Evolutionary conservation across 2,888 invertebrate genomes (phyloP), one percentile per base, ranked within the genome.

Genomic region (Troglohyphantes excavatus): DNA sequence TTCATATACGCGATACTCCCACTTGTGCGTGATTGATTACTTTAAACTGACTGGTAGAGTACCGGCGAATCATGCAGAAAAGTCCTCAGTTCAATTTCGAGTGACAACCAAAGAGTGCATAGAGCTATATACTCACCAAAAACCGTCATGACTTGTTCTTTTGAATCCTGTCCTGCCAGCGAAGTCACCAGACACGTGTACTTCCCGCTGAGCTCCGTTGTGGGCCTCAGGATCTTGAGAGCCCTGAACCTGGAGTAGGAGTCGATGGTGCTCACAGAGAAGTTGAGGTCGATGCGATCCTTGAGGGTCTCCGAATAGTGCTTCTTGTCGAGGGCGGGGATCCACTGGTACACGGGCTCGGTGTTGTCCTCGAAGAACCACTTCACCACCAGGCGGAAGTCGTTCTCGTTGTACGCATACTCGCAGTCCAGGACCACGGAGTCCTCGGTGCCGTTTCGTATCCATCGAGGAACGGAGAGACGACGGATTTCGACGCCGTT

Each of bases 261-360:
- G 65, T 92, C 91, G 6, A 59, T 43, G n/a, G 86, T 79, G 63
- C 76, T 91, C 9, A 85, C 73, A 11, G 67, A 63, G 27, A 87
- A 91, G 39, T 87, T 65, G 43, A 83, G 61, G 61, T 90, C 90
- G 61, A 92, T 61, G 0, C 91, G 85, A n/a, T 91, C 86, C 61
- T 91, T 68, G 17, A 92, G 67, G 9, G 90, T 75, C 29, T 90
- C 90, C 5, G 92, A 92, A 33, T 84, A 90, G 61, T 91, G 90
- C 19, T 91, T 89, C n/a, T 83, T 85, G 43, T 91, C 83, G 9
- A 90, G 91, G 23, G 90, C 92, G 17, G 92, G 91, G 7, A 92
- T 92, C 92, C 92, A 92, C 67, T 92, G 92, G 73, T 92, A 92
- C 9, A 92, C 91, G 1, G 92, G 92, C 43, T 92, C 91, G 2